These are phyloP conservation scores for Lagria hirta DNA, from an alignment of 2,888 invertebrate species.

Conservation along the genomic window DNA sequence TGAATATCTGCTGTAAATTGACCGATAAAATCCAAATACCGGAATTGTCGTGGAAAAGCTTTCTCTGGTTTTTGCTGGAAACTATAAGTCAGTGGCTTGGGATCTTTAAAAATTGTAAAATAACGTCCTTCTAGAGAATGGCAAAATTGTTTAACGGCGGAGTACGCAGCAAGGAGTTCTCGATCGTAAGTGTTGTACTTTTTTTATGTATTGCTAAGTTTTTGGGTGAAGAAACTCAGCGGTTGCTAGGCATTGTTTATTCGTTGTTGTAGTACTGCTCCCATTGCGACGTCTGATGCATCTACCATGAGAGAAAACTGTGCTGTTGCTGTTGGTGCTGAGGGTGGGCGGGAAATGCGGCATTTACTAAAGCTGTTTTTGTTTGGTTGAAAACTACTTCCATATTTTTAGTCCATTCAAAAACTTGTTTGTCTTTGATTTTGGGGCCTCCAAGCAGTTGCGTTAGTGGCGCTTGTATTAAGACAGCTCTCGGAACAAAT, in stretches of 20 bases:
- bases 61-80: no score
- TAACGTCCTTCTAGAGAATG: conserved; percentile 4
- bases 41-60: no score
- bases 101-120: conserved; percentile 1
- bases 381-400: no score
- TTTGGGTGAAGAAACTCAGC: conserved; percentile 47
- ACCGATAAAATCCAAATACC: no score
- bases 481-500: conserved; percentile 44
- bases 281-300: conserved; percentile 48
- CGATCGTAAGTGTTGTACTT: conserved; percentile 31
- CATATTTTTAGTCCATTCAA: no score
- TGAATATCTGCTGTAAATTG: no score
- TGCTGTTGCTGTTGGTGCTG: conserved; percentile 29
- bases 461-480: conserved; percentile 44
- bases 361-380: no score
- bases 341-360: no score
- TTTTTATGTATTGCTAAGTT: conserved; percentile 34
- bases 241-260: conserved; percentile 40
- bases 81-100: conserved; percentile 6
- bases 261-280: conserved; percentile 47
- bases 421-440: no score
- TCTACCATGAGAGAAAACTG: conserved; percentile 42
- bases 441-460: no score
- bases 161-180: conserved; percentile 20
- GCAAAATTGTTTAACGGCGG: conserved; percentile 3